Conservation (phyloP, 1,140 invertebrate species). For the Caenorhabditis remanei region DNA sequence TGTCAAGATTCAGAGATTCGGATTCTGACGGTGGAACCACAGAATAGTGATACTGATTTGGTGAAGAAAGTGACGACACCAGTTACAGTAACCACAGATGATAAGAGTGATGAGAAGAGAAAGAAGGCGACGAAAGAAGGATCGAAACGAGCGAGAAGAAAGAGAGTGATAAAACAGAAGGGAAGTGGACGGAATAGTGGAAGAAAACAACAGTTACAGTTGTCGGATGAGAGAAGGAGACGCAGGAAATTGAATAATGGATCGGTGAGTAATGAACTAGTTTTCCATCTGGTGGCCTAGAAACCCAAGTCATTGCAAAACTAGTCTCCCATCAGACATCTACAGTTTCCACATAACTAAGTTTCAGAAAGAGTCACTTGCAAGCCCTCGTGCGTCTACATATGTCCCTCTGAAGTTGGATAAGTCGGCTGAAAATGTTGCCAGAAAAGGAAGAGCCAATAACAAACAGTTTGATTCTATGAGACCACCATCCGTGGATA, state of each 20-base stretch:
- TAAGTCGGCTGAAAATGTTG: neutral
- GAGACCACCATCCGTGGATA: neutral
- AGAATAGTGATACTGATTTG: neutral
- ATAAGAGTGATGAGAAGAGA: slow-evolving; percentile 25
- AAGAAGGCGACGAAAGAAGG: no score
- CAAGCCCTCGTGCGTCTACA: neutral
- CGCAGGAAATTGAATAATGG: no score
- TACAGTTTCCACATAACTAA: no score
- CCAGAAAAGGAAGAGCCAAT: neutral
- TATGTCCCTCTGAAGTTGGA: neutral
- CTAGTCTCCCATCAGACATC: no score
- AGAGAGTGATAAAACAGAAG: neutral
- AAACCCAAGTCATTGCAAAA: no score
- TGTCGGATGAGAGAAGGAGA: neutral
- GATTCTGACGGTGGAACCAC: neutral
- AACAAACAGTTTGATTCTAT: neutral
- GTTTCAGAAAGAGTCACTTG: neutral
- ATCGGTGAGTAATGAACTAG: no score
- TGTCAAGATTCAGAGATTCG: neutral
- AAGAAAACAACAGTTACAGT: neutral
- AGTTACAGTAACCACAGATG: neutral
- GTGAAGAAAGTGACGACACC: neutral
- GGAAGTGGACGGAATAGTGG: neutral
- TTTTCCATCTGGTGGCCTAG: no score
- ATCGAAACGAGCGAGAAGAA: neutral